Conservation (phyloP, 2,888 invertebrate species). For the Caradrina clavipalpis region DNA sequence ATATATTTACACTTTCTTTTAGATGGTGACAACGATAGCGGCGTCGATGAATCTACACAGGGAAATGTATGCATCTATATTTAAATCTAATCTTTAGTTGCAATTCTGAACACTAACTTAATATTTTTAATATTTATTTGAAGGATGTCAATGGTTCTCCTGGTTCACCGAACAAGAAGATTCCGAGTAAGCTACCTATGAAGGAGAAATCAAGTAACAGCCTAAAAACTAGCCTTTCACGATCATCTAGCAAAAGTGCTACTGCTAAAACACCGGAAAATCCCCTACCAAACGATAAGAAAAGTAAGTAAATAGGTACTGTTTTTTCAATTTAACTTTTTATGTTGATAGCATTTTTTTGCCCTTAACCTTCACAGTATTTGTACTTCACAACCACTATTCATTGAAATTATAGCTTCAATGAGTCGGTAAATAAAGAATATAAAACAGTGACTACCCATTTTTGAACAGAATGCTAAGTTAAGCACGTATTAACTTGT, state of each 20-base stretch:
- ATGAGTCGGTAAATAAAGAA: slow-evolving; percentile 27
- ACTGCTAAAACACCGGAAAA: slow-evolving; percentile 94
- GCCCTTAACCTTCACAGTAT: slow-evolving; percentile 27
- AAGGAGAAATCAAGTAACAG: slow-evolving; percentile 88
- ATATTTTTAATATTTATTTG: slow-evolving; percentile 34
- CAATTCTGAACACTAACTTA: neutral
- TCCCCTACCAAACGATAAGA: slow-evolving; percentile 91
- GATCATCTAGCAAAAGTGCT: slow-evolving; percentile 92
- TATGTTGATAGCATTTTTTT: slow-evolving; percentile 8
- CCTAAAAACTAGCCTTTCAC: slow-evolving; percentile 88
- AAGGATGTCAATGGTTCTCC: slow-evolving; percentile 93
- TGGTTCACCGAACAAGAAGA: slow-evolving; percentile 94
- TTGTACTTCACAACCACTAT: slow-evolving; percentile 28
- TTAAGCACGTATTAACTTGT: neutral
- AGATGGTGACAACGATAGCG: slow-evolving; percentile 96
- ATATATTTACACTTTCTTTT: slow-evolving; percentile 62
- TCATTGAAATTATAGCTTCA: slow-evolving; percentile 24
- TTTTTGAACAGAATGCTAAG: slow-evolving; percentile 23
- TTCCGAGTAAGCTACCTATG: slow-evolving; percentile 90
- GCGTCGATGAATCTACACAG: slow-evolving; percentile 95
- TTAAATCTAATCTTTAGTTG: neutral
- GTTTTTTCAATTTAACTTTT: neutral
- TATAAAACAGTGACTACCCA: slow-evolving; percentile 32
- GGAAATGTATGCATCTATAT: slow-evolving; percentile 92
- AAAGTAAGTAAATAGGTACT: slow-evolving; percentile 90